Evolutionary conservation across 1,140 invertebrate species (phyloP).

Genomic region (Caenorhabditis inopinata): DNA sequence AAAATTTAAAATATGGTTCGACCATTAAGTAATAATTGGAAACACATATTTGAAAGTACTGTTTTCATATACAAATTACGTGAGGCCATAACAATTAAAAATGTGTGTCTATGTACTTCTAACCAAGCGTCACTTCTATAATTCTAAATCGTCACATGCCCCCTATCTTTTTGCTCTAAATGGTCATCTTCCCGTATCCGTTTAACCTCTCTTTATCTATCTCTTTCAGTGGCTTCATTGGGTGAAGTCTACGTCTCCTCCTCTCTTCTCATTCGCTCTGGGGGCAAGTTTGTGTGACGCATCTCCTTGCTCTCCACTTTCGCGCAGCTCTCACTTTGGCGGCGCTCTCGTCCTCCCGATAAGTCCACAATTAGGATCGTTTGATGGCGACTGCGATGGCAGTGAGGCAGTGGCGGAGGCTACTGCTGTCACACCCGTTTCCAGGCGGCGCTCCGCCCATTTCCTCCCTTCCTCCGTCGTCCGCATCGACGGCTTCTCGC

Average conservation of each 20-base stretch:
- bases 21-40: too few species aligned
- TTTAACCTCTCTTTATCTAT: conserved; percentile 33
- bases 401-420: neutral
- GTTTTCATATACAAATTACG: too few species aligned
- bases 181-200: conserved; percentile 18
- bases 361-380: conserved; percentile 34
- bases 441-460: conserved; percentile 27
- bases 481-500: conserved; percentile 27
- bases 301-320: conserved; percentile 23
- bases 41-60: too few species aligned
- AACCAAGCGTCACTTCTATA: neutral
- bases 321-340: conserved; percentile 16
- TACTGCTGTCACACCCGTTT: conserved; percentile 1
- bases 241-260: conserved; percentile 23
- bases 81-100: too few species aligned
- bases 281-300: conserved; percentile 9
- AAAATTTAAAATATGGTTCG: too few species aligned
- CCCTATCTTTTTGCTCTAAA: neutral
- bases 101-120: too few species aligned
- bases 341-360: conserved; percentile 26
- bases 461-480: conserved; percentile 15
- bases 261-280: neutral
- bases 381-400: conserved; percentile 23
- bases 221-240: conserved; percentile 28
- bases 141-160: neutral